Base-by-base conservation (phyloP, 2,113 vertebrate species). In the Benthochromis sp. region DNA sequence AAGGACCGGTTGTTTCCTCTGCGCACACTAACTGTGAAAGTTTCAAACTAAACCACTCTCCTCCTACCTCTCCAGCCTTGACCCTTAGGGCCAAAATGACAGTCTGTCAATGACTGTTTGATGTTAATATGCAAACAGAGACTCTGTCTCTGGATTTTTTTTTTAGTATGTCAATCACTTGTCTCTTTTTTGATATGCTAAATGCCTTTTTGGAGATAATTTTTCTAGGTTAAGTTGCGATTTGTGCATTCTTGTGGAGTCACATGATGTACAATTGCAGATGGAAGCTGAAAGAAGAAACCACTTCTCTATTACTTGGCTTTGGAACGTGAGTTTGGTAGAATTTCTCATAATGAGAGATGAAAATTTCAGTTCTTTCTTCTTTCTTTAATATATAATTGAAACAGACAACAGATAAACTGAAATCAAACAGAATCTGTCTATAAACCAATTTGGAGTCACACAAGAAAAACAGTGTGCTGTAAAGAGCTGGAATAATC, bases 251-350 rank as follows among this genome's bases (percentile, higher is more conserved):
- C 17, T 47, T 21, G 6, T 54, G 8, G 78, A 21, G 73, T 86
- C 85, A 86, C 17, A 19, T 71, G 24, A 79, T 43, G 11, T 10
- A 16, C 36, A 85, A 76, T 52, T 57, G 21, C 8, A 85, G 36
- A 83, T 21, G 12, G 9, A 63, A 19, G 12, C 54, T 88, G 19
- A 90, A 27, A 66, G 31, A 79, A 34, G 29, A 85, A 90, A 82
- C 84, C 91, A 82, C 86, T 88, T 90, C 83, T 86, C 61, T 81
- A 11, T 87, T 78, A 21, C 57, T 79, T 79, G 43, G 57, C 6
- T 34, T 71, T 55, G 9, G 24, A 38, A 66, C 3, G 5, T 47
- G 14, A 16, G 9, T 27, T 31, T 12, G 6, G 38, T 31, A 9
- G 11, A 52, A 78, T 52, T 29, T 79, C 54, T 78, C 10, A 31